Base-by-base conservation (phyloP, 2,113 vertebrate genomes). In the Psilopsiagon aymara region DNA sequence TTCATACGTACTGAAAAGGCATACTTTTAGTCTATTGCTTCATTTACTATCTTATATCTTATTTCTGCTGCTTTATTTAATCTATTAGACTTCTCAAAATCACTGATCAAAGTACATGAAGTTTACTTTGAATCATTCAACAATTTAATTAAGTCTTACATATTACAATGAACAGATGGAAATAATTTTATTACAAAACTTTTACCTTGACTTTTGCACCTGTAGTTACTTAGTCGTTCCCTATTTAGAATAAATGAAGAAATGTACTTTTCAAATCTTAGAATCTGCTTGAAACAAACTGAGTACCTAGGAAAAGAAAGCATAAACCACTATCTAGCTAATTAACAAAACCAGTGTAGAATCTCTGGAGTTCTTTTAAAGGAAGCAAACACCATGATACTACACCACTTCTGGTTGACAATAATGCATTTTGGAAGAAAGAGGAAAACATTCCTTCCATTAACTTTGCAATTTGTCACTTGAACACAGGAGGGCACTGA, bases 401-500 rank as follows among this genome's bases (percentile, higher is more conserved):
- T 52, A 17, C 51, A 57, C 17, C 0, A 1, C 5, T 52, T 79
- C 63, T 47, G 37, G 20, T 4, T 2, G 15, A 31, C 16, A 33
- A 55, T 1, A 39, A 2, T 7, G 8, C 23, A 29, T 35, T 82
- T 76, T 44, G 17, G 21, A n/a, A 29, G 13, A 8, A 3, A 46
- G 44, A 5, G 37, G 59, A 49, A 89, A 70, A 70, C 21, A 2
- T 59, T 10, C 2, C 47, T 82, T 39, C 9, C 29, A 37, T 43
- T 28, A 59, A n/a, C 13, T 63, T 79, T 95, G 91, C 64, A 94
- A 68, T 97, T 96, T 70, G 19, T 13, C 33, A 49, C 8, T 31
- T 64, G 52, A 97, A 92, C 98, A 98, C 94, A 60, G 15, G 97
- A 95, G 92, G 98, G 89, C 95, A 93, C 80, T 68, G 79, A 64